Evolutionary conservation across 2,888 invertebrate species (phyloP).

Genomic region (Hirtodrosophila alboralis): DNA sequence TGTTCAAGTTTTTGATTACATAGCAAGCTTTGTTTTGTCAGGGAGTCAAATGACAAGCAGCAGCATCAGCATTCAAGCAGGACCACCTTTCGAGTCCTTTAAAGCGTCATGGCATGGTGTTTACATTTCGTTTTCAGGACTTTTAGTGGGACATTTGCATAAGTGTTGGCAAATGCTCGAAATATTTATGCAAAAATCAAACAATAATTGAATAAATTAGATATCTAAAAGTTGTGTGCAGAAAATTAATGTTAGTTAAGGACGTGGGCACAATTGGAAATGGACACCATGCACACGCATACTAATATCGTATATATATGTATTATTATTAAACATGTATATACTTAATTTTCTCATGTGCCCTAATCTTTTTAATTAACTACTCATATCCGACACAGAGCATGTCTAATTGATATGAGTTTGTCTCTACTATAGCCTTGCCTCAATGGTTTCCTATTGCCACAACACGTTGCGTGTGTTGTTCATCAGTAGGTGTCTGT

Average conservation of each 20-base stretch:
- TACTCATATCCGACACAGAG: slow-evolving; percentile 73
- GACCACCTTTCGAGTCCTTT: slow-evolving; percentile 26
- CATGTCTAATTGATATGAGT: slow-evolving; percentile 70
- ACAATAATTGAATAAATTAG: slow-evolving; percentile 35
- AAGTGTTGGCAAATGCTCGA: slow-evolving; percentile 45
- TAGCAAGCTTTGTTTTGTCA: slow-evolving; percentile 48
- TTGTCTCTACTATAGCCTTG: slow-evolving; percentile 8
- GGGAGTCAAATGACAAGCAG: slow-evolving; percentile 46
- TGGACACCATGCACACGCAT: slow-evolving; percentile 2
- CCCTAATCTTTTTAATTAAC: slow-evolving; percentile 77
- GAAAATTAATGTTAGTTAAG: neutral
- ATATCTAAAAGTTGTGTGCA: neutral
- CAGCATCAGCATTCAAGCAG: slow-evolving; percentile 32
- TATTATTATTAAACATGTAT: neutral
- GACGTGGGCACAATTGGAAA: slow-evolving; percentile 12
- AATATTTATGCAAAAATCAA: slow-evolving; percentile 48
- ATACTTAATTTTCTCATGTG: slow-evolving; percentile 46
- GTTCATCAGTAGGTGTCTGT: slow-evolving; percentile 6
- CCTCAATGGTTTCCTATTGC: slow-evolving; percentile 21
- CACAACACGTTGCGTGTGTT: slow-evolving; percentile 27
- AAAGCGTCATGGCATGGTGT: slow-evolving; percentile 25
- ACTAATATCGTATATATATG: slow-evolving; percentile 4
- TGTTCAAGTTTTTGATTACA: slow-evolving; percentile 67
- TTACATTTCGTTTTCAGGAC: slow-evolving; percentile 31
- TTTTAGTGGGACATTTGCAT: slow-evolving; percentile 46